Evolutionary conservation across 2,888 invertebrate genomes (phyloP), one percentile per base, ranked within the genome.

Genomic region (Notodonta dromedarius): DNA sequence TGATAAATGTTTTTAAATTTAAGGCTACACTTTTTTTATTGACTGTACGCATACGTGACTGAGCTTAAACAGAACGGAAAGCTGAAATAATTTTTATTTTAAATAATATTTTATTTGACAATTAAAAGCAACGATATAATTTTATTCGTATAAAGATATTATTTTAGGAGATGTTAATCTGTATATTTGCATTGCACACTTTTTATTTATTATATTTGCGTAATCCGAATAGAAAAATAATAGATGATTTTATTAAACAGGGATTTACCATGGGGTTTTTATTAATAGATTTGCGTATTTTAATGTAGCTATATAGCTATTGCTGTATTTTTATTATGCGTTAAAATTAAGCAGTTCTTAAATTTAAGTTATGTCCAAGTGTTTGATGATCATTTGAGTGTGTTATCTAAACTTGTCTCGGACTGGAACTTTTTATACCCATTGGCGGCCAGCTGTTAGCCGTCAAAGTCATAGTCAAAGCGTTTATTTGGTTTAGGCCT

Each of bases 81-180:
- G 82, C 79, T 82, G 80, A 86, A 85, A 83, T 86, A 80, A 69
- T 87, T 88, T 88, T 85, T 84, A 88, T 88, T 84, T 83, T 86
- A 83, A 86, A 87, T 86, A 87, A 86, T 90, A 89, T 90, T 89
- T 83, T 88, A 88, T 90, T 85, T 81, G 81, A 78, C 86, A 87
- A 89, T 91, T 91, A 88, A 87, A 86, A 79, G 74, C 71, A 80
- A 91, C 90, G 82, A 87, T 87, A 84, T 90, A 88, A 91, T 92
- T 91, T 84, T 85, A 87, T 84, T 85, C 83, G 71, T 84, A 92
- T 92, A 87, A 86, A 93, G 92, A 89, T 93, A 90, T 93, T 87
- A 89, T 87, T 88, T 86, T 84, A 73, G 75, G 77, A 76, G 86
- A 88, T 89, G 79, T 79, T 85, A 78, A 88, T 89, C 86, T 78